These are phyloP conservation scores for Burhinus bistriatus DNA, from an alignment of 2,113 vertebrate species.

Conservation along the genomic window DNA sequence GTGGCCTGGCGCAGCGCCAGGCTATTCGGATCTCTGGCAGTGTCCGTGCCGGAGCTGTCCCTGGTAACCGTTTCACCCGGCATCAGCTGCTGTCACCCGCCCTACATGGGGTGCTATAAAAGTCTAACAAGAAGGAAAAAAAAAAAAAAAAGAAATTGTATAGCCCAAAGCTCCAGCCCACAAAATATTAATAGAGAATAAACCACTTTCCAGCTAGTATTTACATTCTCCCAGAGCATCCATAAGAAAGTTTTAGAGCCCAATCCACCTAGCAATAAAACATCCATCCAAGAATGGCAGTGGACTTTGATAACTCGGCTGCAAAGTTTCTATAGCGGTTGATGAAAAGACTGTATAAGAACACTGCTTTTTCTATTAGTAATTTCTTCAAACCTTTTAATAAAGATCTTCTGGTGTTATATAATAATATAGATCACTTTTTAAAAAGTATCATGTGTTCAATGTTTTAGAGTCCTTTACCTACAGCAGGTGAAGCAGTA, in stretches of 20 bases:
- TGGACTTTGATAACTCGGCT: not conserved
- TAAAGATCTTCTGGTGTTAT: not conserved
- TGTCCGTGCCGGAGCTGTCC: not conserved
- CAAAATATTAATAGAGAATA: not conserved
- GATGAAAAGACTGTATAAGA: not conserved
- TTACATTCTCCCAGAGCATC: not conserved
- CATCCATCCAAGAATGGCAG: not conserved
- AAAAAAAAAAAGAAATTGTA: not conserved
- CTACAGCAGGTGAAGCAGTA: not conserved
- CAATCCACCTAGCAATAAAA: not conserved
- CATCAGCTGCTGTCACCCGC: not conserved
- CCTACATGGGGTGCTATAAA: accelerated
- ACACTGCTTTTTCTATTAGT: not conserved
- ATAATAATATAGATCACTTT: not conserved
- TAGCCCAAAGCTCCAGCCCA: not conserved
- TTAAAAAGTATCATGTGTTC: not conserved
- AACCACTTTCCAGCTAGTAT: not conserved
- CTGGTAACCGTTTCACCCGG: not conserved
- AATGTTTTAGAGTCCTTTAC: not conserved
- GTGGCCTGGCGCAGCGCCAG: not conserved
- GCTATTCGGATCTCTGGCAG: not conserved
- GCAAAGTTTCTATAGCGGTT: not conserved
- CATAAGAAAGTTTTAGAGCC: not conserved
- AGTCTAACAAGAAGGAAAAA: not conserved
- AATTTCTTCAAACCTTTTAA: not conserved